Conservation (phyloP, 2,113 vertebrate genomes). For the Paramormyrops kingsleyae region DNA sequence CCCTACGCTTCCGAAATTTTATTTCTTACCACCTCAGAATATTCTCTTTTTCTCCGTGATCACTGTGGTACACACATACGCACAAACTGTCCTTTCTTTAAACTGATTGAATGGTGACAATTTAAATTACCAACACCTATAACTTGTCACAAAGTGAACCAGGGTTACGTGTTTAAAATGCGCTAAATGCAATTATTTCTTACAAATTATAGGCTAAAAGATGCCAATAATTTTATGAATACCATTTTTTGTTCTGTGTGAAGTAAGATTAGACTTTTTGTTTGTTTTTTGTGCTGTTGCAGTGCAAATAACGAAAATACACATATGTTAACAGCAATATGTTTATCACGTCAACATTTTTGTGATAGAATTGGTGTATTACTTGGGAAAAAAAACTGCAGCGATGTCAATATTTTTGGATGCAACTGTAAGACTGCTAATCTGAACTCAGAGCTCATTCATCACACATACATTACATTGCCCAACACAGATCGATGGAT, state of each 20-base stretch:
- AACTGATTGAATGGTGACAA: not conserved
- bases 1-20: not conserved
- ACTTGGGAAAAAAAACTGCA: not conserved
- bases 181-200: not conserved
- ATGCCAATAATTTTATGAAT: not conserved
- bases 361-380: not conserved
- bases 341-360: not conserved
- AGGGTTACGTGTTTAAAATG: not conserved
- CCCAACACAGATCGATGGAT: not conserved
- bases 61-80: not conserved
- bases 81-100: not conserved
- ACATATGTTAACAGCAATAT: not conserved
- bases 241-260: not conserved
- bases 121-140: not conserved
- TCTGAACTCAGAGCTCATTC: not conserved
- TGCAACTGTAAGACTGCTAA: not conserved
- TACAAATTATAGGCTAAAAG: not conserved
- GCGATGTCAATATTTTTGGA: not conserved
- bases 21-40: not conserved
- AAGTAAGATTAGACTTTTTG: not conserved
- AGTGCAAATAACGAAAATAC: not conserved
- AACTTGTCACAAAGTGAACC: not conserved
- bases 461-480: not conserved
- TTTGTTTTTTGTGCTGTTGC: not conserved
- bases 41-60: not conserved